phyloP scores from a whole-genome alignment of 1,140 invertebrate species.

The Choristoneura fumiferana region DNA sequence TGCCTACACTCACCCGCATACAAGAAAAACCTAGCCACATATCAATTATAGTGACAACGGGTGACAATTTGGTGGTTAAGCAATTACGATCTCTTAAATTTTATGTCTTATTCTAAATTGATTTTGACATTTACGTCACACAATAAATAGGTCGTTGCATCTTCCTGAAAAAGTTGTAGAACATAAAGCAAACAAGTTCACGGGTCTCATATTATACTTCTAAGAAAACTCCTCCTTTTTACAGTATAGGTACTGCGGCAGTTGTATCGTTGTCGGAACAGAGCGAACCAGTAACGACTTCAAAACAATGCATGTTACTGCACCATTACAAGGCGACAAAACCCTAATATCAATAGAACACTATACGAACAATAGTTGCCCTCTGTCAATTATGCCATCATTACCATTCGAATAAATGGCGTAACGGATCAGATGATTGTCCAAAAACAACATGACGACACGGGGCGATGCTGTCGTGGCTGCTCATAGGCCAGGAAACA shows the following conservation, averaged over 20 bases:
- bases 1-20: constrained; percentile 57
- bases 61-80: constrained; percentile 54
- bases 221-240: constrained; percentile 63
- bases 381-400: constrained; percentile 77
- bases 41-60: constrained; percentile 70
- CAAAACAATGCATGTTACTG: constrained; percentile 62
- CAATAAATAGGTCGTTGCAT: neutral
- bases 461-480: constrained; percentile 28
- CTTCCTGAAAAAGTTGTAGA: neutral
- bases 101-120: constrained; percentile 51
- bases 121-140: neutral
- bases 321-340: constrained; percentile 75
- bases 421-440: constrained; percentile 67
- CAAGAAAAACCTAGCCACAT: constrained; percentile 57
- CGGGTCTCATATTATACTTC: constrained; percentile 32
- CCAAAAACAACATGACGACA: constrained; percentile 60
- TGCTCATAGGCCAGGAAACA: constrained; percentile 26
- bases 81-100: constrained; percentile 56
- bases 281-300: constrained; percentile 53
- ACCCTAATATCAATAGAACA: constrained; percentile 72
- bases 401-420: constrained; percentile 75
- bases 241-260: constrained; percentile 53
- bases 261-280: constrained; percentile 49
- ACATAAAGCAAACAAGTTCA: constrained; percentile 9
- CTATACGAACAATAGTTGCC: constrained; percentile 76